Conservation (phyloP, 1,140 invertebrate genomes). For the Armadillidium nasatum region DNA sequence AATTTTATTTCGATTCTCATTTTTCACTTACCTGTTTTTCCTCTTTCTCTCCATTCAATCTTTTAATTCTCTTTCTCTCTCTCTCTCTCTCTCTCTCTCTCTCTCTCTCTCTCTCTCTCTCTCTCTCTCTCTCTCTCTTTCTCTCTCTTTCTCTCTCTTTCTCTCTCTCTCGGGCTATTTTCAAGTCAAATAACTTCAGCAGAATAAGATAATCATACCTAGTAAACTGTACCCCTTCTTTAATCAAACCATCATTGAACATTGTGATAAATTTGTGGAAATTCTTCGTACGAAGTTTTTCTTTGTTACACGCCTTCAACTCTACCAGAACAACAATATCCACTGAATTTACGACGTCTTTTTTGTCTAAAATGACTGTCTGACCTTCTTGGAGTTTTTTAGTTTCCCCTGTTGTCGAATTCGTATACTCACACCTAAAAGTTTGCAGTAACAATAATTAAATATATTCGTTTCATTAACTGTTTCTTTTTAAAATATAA, state of each 20-base stretch:
- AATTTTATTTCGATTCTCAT: too few species aligned
- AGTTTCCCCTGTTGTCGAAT: neutral
- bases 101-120: slow-evolving; percentile 2
- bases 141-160: neutral
- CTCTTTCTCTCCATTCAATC: too few species aligned
- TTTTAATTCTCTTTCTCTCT: neutral
- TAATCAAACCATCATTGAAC: neutral
- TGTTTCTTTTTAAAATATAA: too few species aligned
- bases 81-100: neutral
- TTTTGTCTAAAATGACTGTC: neutral
- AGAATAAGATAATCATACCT: too few species aligned
- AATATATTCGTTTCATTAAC: too few species aligned
- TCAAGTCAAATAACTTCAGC: too few species aligned
- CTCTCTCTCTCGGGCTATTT: too few species aligned
- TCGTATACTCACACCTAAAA: neutral
- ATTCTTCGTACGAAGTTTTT: neutral
- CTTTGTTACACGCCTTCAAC: neutral
- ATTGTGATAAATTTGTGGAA: neutral
- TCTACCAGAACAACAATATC: neutral
- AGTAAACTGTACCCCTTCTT: neutral
- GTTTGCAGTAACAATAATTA: too few species aligned
- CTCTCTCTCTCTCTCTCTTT: neutral
- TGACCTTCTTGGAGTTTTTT: neutral
- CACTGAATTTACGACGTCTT: neutral
- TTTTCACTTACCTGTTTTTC: too few species aligned